Base-by-base conservation (phyloP, 1,140 invertebrate species). In the Argopecten irradians region DNA sequence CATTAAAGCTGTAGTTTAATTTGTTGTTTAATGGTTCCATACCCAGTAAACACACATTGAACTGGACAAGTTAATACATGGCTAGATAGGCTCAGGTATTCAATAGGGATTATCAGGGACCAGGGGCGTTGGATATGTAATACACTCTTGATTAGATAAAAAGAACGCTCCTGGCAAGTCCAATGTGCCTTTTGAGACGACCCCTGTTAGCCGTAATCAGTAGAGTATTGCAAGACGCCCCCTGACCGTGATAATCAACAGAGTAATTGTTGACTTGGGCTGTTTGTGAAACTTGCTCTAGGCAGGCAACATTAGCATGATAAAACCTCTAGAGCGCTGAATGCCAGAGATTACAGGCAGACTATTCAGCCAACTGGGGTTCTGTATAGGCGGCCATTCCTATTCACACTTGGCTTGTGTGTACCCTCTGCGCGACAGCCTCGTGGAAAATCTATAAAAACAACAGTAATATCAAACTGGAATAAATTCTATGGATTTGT, bases 271-370 rank as follows among this genome's bases (percentile, higher is more conserved):
- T 71, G 55, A 71, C 55, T 71, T n/a, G 55, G 55, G 22, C 55
- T 71, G 71, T 71, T 87, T 87, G 71, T 71, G 32, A 84, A 84
- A 88, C 36, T 88, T 55, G 87, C 87, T 88, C 43, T 39, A 88
- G 87, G 87, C 87, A 55, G 87, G 41, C 82, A 84, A 85, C 83
- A 88, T 88, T 88, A 84, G 87, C 87, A 88, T 88, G 87, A 88
- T 88, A 88, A 88, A 88, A 84, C 82, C 34, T 87, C 41, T 87
- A 41, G 28, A 87, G 86, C 36, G 87, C 39, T 88, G 87, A 88
- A 88, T 88, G 55, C 87, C 39, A 43, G 39, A 84, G 87, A 88
- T 88, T 88, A 88, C 83, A 71, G 33, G 43, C 87, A 88, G 55
- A 43, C 87, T 88, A 83, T 88, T 88, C 55, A 28, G 55, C n/a